Conservation (phyloP, 2,113 vertebrate genomes). For the Mystacornis crossleyi region DNA sequence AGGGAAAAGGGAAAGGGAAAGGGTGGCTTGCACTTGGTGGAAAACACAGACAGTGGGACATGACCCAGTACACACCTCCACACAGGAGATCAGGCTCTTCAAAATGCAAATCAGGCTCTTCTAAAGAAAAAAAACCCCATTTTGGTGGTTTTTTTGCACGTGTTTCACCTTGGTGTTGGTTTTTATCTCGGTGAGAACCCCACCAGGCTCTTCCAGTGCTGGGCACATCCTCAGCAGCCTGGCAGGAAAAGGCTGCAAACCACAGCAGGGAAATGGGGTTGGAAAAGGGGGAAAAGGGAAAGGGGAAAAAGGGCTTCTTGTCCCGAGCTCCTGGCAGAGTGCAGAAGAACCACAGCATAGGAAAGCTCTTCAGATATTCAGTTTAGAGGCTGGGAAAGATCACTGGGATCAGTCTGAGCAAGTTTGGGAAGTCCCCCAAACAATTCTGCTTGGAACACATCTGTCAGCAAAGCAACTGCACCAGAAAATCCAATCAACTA, state of each 20-base stretch:
- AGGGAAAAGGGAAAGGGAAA: background rate
- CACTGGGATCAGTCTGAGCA: background rate
- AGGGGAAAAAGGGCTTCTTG: background rate
- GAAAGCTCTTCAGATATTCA: background rate
- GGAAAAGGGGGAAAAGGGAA: background rate
- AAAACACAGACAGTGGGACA: background rate
- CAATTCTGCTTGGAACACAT: background rate
- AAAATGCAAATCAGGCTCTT: background rate
- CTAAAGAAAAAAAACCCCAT: background rate
- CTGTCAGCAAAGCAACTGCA: background rate
- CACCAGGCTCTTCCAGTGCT: background rate
- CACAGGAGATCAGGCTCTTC: background rate
- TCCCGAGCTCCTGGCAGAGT: background rate
- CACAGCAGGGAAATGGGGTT: background rate
- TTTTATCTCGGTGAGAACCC: background rate
- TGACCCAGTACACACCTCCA: no score
- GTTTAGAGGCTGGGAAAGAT: background rate
- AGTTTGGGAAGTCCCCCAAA: background rate
- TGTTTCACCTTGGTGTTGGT: background rate
- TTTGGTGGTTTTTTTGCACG: fast-evolving
- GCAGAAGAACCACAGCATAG: background rate
- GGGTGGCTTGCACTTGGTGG: background rate
- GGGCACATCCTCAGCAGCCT: background rate
- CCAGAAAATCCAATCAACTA: background rate
- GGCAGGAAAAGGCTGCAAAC: background rate